A percentile compares a stretch with the other conserved stretches of the same genome.
Evolutionary conservation across 2,888 invertebrate species (phyloP).

Genomic region (Malachius bipustulatus): DNA sequence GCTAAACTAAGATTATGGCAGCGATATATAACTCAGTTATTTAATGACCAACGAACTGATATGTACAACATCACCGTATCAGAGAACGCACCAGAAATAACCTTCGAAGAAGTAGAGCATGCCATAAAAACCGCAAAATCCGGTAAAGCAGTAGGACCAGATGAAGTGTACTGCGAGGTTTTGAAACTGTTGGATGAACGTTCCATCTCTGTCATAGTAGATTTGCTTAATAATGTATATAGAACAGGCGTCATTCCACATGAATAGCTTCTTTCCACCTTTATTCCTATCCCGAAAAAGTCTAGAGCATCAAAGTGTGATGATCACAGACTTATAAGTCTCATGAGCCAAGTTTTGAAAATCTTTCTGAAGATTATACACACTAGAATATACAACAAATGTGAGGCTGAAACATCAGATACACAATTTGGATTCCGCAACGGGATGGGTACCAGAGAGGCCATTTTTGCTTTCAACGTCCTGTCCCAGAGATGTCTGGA

Average conservation of each 20-base stretch:
- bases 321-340: constrained; percentile 6
- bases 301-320: not conserved
- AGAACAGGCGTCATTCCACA: constrained; percentile 7
- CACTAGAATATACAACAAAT: constrained; percentile 6
- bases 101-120: not conserved
- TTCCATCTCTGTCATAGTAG: not conserved
- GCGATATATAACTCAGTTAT: not conserved
- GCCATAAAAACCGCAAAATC: constrained; percentile 6
- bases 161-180: not conserved
- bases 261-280: constrained; percentile 9
- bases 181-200: not conserved
- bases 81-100: constrained; percentile 4
- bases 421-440: constrained; percentile 10
- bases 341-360: constrained; percentile 10
- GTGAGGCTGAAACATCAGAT: constrained; percentile 10
- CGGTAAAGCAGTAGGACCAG: constrained; percentile 4
- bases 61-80: not conserved
- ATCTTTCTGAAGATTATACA: constrained; percentile 10
- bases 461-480: constrained; percentile 4
- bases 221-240: constrained; percentile 7
- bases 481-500: constrained; percentile 5
- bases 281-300: constrained; percentile 7
- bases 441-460: constrained; percentile 4
- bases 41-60: not conserved
- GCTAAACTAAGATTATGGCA: not conserved